These are phyloP conservation scores for Holothuria scabra DNA, from an alignment of 53 echinoderm and acorn worm genomes.

Conservation along the genomic window DNA sequence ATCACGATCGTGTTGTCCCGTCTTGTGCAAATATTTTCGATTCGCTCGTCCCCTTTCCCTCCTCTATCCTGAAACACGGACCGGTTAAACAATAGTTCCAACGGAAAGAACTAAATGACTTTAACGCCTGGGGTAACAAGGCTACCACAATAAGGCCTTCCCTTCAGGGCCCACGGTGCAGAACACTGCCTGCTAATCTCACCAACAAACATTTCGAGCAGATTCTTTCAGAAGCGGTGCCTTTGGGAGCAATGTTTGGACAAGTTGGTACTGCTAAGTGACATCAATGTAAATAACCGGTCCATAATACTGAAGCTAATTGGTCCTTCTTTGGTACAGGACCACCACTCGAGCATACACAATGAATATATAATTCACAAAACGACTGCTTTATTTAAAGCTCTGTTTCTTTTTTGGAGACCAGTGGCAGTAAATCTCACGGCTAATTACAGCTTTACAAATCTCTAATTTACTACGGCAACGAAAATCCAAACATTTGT, in stretches of 20 bases:
- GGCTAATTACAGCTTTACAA: conserved; percentile 21
- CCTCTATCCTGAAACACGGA: neutral
- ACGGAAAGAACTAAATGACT: conserved; percentile 21
- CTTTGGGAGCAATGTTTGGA: conserved; percentile 24
- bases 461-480: conserved; percentile 27
- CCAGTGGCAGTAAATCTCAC: conserved; percentile 4
- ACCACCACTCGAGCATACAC: conserved; percentile 4
- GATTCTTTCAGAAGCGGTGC: conserved; percentile 1
- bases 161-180: neutral
- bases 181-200: conserved; percentile 17
- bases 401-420: neutral
- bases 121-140: conserved; percentile 23
- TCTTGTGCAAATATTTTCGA: conserved; percentile 26
- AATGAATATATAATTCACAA: conserved; percentile 15
- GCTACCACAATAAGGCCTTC: conserved; percentile 1
- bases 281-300: conserved; percentile 19
- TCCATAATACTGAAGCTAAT: conserved; percentile 18
- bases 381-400: neutral
- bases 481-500: conserved; percentile 21
- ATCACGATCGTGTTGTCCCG: neutral
- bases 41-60: neutral
- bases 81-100: neutral
- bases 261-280: conserved; percentile 20
- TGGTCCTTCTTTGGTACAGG: conserved; percentile 3
- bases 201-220: conserved; percentile 30